These are phyloP conservation scores for Phyllotreta cruciferae DNA, from an alignment of 2,888 invertebrate genomes.

Conservation along the genomic window DNA sequence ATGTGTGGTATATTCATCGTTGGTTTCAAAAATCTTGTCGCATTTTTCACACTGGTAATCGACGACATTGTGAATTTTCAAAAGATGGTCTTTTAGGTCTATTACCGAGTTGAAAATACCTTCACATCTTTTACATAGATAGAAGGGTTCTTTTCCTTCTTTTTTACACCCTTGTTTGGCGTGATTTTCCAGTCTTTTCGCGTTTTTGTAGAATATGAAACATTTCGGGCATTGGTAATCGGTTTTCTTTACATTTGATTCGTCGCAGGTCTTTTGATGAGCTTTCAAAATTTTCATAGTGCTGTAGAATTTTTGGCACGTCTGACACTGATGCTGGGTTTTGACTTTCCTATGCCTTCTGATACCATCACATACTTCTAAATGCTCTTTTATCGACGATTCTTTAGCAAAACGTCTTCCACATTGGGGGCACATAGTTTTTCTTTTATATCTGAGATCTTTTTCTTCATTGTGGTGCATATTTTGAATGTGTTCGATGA, in stretches of 20 bases:
- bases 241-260: slow-evolving; percentile 30
- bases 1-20: slow-evolving; percentile 30
- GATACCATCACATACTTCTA: slow-evolving; percentile 34
- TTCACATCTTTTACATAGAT: slow-evolving; percentile 38
- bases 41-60: slow-evolving; percentile 34
- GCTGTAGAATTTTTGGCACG: slow-evolving; percentile 41
- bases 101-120: slow-evolving; percentile 31
- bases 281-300: slow-evolving; percentile 43
- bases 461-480: slow-evolving; percentile 30
- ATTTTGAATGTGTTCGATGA: slow-evolving; percentile 37
- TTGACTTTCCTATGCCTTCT: slow-evolving; percentile 36
- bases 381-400: slow-evolving; percentile 34
- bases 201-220: slow-evolving; percentile 35
- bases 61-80: slow-evolving; percentile 30
- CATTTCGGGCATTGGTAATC: slow-evolving; percentile 36
- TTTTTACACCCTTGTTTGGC: slow-evolving; percentile 35
- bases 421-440: slow-evolving; percentile 35
- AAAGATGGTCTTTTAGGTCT: slow-evolving; percentile 34
- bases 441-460: slow-evolving; percentile 34
- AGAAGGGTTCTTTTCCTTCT: slow-evolving; percentile 25
- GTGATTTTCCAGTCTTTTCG: slow-evolving; percentile 33
- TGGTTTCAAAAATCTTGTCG: slow-evolving; percentile 29
- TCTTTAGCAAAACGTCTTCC: slow-evolving; percentile 37
- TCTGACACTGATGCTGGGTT: slow-evolving; percentile 36
- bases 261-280: slow-evolving; percentile 39